A percentile compares a stretch with the other conserved stretches of the same genome.
phyloP scores from a whole-genome alignment of 2,888 invertebrate species.

The Esperia sulphurella region DNA sequence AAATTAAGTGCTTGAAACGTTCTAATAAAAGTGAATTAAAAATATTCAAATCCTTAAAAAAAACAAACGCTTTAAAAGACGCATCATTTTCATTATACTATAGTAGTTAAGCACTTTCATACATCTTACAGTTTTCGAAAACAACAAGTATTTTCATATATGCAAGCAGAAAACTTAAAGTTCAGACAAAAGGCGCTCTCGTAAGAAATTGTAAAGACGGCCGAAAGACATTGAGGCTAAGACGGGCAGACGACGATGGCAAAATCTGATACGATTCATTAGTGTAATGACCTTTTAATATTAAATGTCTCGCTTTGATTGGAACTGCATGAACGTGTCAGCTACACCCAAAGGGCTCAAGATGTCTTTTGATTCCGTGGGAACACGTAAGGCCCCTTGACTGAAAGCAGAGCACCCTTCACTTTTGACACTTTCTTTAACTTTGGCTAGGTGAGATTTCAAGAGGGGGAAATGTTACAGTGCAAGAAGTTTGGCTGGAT shows the following conservation, averaged over 20 bases:
- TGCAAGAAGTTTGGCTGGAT: background rate
- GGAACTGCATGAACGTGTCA: constrained; percentile 63
- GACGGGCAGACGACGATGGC: constrained; percentile 46
- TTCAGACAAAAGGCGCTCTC: constrained; percentile 47
- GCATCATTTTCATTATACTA: background rate
- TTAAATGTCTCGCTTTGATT: constrained; percentile 71
- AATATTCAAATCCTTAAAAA: no score
- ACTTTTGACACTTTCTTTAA: constrained; percentile 22
- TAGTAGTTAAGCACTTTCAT: background rate
- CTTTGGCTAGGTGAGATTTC: constrained; percentile 9
- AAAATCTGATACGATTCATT: constrained; percentile 80
- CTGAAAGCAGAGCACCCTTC: constrained; percentile 28
- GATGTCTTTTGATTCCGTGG: constrained; percentile 38
- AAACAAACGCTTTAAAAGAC: background rate
- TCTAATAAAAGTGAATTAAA: no score
- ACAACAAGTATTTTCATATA: constrained; percentile 25
- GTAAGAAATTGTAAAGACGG: constrained; percentile 50
- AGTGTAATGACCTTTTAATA: constrained; percentile 77
- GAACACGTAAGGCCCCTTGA: constrained; percentile 31
- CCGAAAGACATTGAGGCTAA: constrained; percentile 59
- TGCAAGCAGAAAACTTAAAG: constrained; percentile 35
- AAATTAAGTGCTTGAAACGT: no score
- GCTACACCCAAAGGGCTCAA: constrained; percentile 40
- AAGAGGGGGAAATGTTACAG: background rate
- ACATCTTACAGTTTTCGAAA: constrained; percentile 5